Evolutionary conservation across 2,113 vertebrate genomes (phyloP), one percentile per base, ranked within the genome.

Genomic region (Melanocharis versteri): DNA sequence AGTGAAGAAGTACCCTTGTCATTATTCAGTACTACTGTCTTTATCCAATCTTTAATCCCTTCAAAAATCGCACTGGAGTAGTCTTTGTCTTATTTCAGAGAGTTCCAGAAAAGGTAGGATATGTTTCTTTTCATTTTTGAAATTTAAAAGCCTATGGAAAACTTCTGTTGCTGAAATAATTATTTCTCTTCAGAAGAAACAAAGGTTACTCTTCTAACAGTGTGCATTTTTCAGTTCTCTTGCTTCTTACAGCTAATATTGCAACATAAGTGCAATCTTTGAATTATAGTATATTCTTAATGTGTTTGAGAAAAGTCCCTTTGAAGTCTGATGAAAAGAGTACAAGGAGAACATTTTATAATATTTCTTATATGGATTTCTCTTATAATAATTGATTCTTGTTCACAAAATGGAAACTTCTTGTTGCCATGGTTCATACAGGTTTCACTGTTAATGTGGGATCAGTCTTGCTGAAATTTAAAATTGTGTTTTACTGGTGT

Each of bases 251-350:
- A 57, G 48, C 40, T 80, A 57, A 57, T 84, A 57, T 47, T 40
- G 26, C 51, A 93, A 69, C 45, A 83, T 57, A 90, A 96, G 82
- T 85, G 31, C 45, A 72, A 48, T 33, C 57, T 82, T 92, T 94
- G 69, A 78, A 87, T 91, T 71, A 64, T 3, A 51, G 31, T 56
- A 44, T 81, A 84, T 82, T 94, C 71, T 71, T 91, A 92, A 93
- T 65, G 14, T 7, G 6, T 50, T 72, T 87, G 45, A 90, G 61
- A 87, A 56, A 45, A 72, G 16, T 86, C 10, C 5, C 58, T 96
- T 96, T 96, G 91, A 96, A 94, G 87, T 87, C 16, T 73, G 84
- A 94, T 89, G 26, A 93, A 91, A 95, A 91, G 66, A 80, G 42
- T 57, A 40, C 37, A 83, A 21, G 27, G 31, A 93, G 35, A 83